Evolutionary conservation across 2,797 vertebrate genomes (phyloP).

Genomic region (Centroberyx gerrardi): DNA sequence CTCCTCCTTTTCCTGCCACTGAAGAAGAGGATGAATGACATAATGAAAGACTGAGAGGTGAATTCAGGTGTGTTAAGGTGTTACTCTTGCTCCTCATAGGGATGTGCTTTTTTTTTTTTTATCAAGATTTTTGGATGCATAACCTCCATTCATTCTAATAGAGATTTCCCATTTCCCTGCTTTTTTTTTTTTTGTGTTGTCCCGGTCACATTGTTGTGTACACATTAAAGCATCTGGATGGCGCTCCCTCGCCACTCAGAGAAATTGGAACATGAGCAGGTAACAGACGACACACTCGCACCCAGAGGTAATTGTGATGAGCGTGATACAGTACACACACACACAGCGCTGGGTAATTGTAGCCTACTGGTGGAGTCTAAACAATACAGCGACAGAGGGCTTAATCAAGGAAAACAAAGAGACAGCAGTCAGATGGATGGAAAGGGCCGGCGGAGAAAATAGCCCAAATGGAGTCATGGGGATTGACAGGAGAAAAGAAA

Average conservation of each 20-base stretch:
- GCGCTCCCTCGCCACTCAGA: conserved; percentile 54
- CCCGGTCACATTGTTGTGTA: conserved; percentile 25
- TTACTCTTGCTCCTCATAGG: not conserved
- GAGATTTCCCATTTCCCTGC: conserved; percentile 44
- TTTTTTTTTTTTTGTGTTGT: too few species aligned
- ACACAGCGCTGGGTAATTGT: conserved; percentile 67
- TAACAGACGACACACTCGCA: conserved; percentile 74
- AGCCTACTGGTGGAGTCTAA: conserved; percentile 67
- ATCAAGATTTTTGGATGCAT: not conserved
- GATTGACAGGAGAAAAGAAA: conserved; percentile 42
- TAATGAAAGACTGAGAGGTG: too few species aligned
- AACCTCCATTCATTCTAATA: conserved; percentile 7
- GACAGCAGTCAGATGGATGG: conserved; percentile 52
- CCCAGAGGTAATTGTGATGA: conserved; percentile 77
- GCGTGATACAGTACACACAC: conserved; percentile 57
- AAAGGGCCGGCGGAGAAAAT: conserved; percentile 65
- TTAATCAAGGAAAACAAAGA: conserved; percentile 73
- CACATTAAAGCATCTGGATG: conserved; percentile 59
- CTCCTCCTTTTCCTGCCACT: not conserved
- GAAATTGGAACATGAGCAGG: conserved; percentile 70
- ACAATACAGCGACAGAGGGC: conserved; percentile 65
- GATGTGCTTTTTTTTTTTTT: not conserved
- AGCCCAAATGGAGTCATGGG: conserved; percentile 49
- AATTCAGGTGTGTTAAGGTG: not conserved
- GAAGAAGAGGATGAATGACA: not conserved